phyloP scores from a whole-genome alignment of 2,888 invertebrate genomes.

The Tholera decimalis region DNA sequence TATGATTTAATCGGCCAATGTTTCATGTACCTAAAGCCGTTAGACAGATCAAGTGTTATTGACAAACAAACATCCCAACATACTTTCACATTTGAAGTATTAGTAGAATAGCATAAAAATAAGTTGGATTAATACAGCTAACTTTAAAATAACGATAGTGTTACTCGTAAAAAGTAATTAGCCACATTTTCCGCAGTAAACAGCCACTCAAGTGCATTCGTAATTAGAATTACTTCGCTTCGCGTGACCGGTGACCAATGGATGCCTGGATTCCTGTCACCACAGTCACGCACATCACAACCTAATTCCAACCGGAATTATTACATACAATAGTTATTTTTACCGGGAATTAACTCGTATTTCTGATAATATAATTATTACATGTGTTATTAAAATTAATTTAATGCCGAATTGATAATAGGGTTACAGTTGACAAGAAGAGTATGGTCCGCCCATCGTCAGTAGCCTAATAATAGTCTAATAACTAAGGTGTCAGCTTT shows the following conservation, averaged over 20 bases:
- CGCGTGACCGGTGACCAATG: constrained; percentile 56
- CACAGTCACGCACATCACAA: constrained; percentile 56
- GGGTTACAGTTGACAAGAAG: neutral
- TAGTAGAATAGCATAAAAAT: neutral
- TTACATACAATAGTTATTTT: constrained; percentile 35
- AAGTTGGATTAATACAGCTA: neutral
- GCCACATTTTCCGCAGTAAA: constrained; percentile 49
- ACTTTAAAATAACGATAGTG: neutral
- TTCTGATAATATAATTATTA: constrained; percentile 38
- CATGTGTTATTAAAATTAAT: constrained; percentile 23
- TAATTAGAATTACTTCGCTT: constrained; percentile 39
- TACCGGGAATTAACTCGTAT: constrained; percentile 38
- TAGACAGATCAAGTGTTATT: too few species aligned
- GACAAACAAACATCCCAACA: too few species aligned
- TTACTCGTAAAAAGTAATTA: constrained; percentile 26
- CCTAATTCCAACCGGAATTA: constrained; percentile 53
- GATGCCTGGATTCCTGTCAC: constrained; percentile 41
- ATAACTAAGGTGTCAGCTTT: too few species aligned
- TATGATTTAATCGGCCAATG: too few species aligned
- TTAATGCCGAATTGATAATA: constrained; percentile 8
- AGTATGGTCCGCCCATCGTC: neutral
- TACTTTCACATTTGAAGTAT: too few species aligned
- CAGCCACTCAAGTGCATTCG: constrained; percentile 42
- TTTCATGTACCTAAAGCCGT: too few species aligned
- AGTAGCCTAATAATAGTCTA: neutral